These are phyloP conservation scores for Drosophila siamana DNA, from an alignment of 2,888 invertebrate genomes.

Conservation along the genomic window DNA sequence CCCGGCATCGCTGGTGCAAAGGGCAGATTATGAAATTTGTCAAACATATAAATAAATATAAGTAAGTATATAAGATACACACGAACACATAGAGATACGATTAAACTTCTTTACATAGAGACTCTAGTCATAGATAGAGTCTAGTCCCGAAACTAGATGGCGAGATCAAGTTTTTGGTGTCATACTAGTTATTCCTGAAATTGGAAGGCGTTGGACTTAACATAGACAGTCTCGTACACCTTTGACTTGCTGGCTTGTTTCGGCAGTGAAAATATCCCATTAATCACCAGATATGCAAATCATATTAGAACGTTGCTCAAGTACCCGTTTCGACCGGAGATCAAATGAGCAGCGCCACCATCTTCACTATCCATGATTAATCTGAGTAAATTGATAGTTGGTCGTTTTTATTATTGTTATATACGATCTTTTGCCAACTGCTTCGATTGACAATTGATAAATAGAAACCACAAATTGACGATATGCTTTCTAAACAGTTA, in stretches of 20 bases:
- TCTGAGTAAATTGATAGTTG: slow-evolving; percentile 6
- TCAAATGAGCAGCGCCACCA: slow-evolving; percentile 6
- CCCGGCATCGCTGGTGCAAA: slow-evolving; percentile 9
- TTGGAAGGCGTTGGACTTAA: slow-evolving; percentile 13
- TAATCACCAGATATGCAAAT: slow-evolving; percentile 58
- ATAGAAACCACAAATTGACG: neutral
- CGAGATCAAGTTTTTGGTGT: slow-evolving; percentile 25
- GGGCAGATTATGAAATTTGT: slow-evolving; percentile 17
- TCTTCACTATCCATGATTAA: slow-evolving; percentile 7
- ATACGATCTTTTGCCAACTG: neutral
- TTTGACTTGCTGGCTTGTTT: slow-evolving; percentile 25
- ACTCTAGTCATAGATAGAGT: too few species aligned
- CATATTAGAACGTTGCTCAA: slow-evolving; percentile 36
- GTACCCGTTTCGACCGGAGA: slow-evolving; percentile 28
- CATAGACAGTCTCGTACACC: slow-evolving; percentile 19
- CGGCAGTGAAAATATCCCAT: slow-evolving; percentile 26
- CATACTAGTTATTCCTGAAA: slow-evolving; percentile 51
- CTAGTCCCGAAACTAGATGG: slow-evolving; percentile 2
- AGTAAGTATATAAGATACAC: neutral
- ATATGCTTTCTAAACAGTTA: neutral
- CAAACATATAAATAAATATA: neutral
- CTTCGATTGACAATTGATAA: neutral
- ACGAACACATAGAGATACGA: slow-evolving; percentile 2
- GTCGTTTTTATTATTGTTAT: neutral
- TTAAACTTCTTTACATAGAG: slow-evolving; percentile 5